Evolutionary conservation across 2,113 vertebrate genomes (phyloP).

Genomic region (Etheostoma spectabile): DNA sequence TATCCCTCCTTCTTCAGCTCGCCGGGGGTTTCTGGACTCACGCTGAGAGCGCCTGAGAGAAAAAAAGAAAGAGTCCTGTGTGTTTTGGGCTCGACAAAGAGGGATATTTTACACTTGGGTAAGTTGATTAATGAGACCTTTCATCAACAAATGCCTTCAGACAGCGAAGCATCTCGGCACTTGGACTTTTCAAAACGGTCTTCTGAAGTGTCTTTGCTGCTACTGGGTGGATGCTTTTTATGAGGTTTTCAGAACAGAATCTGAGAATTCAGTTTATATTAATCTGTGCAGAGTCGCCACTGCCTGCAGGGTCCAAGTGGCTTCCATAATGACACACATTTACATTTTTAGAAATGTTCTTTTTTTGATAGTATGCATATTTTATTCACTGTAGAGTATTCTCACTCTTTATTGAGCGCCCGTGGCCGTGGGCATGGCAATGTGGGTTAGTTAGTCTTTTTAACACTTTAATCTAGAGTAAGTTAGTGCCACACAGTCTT

Average conservation of each 20-base stretch:
- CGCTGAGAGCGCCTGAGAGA: neutral
- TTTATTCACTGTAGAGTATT: neutral
- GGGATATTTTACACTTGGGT: conserved; percentile 54
- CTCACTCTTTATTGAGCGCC: neutral
- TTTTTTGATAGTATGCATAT: neutral
- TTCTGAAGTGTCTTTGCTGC: neutral
- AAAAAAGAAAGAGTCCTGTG: conserved; percentile 17
- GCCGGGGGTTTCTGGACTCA: conserved; percentile 16
- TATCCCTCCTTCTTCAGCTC: conserved; percentile 23
- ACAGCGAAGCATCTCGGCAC: neutral
- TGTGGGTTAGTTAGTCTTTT: no score
- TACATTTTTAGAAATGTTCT: no score
- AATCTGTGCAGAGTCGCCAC: neutral
- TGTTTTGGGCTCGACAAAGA: conserved; percentile 40
- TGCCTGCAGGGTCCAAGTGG: neutral
- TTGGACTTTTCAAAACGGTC: neutral
- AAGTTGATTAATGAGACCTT: conserved; percentile 44
- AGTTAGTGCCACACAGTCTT: no score
- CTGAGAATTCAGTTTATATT: no score
- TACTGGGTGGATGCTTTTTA: neutral
- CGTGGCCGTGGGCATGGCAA: no score
- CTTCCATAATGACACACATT: neutral
- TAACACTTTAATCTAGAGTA: no score
- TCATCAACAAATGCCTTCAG: conserved; percentile 42
- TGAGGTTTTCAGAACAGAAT: neutral